A percentile compares a stretch with the other conserved stretches of the same genome.
phyloP scores from a whole-genome alignment of 2,888 invertebrate genomes.

The Agrypnus murinus region DNA sequence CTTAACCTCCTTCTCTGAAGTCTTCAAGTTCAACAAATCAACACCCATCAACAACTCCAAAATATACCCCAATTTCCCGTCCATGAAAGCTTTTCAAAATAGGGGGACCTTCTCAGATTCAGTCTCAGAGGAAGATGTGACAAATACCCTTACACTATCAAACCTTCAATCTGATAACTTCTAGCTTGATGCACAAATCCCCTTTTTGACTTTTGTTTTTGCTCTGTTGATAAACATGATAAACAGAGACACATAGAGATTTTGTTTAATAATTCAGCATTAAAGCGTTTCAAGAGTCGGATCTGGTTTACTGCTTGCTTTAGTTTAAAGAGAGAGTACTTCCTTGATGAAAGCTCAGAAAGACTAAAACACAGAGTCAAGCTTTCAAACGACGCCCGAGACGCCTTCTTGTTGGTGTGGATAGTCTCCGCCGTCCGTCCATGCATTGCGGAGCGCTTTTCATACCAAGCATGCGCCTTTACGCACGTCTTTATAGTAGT shows the following conservation, averaged over 20 bases:
- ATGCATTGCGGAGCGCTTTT: conserved; percentile 37
- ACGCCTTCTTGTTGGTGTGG: too few relatives aligned
- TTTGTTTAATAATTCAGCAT: conserved; percentile 39
- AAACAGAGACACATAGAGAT: too few relatives aligned
- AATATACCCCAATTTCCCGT: conserved; percentile 37
- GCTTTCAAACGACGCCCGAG: conserved; percentile 49
- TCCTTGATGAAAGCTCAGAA: conserved; percentile 46
- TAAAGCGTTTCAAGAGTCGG: conserved; percentile 36
- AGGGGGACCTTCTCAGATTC: conserved; percentile 26
- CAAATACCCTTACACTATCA: conserved; percentile 31
- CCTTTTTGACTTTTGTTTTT: background rate
- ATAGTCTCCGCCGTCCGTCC: conserved; percentile 44
- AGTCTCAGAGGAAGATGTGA: too few relatives aligned
- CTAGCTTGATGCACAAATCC: conserved; percentile 5
- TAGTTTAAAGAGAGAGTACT: conserved; percentile 37
- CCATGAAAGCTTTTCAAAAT: conserved; percentile 29
- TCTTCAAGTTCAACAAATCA: background rate
- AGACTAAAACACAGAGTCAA: too few relatives aligned
- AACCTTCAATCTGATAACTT: conserved; percentile 13
- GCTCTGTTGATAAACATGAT: background rate
- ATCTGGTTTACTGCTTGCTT: conserved; percentile 38
- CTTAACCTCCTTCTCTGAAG: too few relatives aligned
- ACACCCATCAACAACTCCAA: conserved; percentile 25
- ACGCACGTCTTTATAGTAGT: conserved; percentile 36
- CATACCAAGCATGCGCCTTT: conserved; percentile 47